phyloP scores from a whole-genome alignment of 2,888 invertebrate species.

The Macroteleia sp. region DNA sequence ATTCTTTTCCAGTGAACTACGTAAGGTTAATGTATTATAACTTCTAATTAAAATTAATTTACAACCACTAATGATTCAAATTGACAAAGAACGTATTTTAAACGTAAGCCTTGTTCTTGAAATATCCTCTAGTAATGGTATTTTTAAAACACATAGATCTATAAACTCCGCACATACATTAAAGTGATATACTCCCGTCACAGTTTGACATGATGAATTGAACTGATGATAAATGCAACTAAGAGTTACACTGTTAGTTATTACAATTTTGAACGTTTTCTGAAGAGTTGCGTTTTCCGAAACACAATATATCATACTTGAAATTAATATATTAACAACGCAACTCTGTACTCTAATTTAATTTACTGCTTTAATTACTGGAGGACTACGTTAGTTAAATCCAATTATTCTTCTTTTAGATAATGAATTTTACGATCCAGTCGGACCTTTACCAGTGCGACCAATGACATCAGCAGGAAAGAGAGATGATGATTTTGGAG shows the following conservation, averaged over 20 bases:
- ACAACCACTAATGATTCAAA: too few relatives aligned
- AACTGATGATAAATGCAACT: constrained; percentile 76
- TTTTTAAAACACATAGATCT: constrained; percentile 67
- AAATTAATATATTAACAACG: neutral
- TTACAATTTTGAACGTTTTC: constrained; percentile 64
- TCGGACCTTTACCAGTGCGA: constrained; percentile 86
- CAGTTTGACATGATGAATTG: constrained; percentile 78
- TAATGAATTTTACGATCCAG: constrained; percentile 85
- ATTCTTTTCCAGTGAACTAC: too few relatives aligned
- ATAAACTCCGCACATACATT: constrained; percentile 69
- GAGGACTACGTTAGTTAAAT: too few relatives aligned
- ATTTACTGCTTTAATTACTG: too few relatives aligned
- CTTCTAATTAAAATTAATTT: too few relatives aligned
- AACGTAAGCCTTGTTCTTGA: too few relatives aligned
- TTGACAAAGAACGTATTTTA: too few relatives aligned
- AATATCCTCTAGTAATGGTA: constrained; percentile 37
- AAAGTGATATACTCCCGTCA: constrained; percentile 73
- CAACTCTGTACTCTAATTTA: too few relatives aligned
- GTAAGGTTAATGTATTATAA: too few relatives aligned
- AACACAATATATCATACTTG: constrained; percentile 1
- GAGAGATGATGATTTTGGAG: constrained; percentile 88
- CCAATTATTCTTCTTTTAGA: constrained; percentile 80
- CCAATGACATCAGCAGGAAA: constrained; percentile 86
- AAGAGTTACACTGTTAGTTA: constrained; percentile 71
- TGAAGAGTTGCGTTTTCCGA: constrained; percentile 27